A percentile compares a stretch with the other conserved stretches of the same genome.
Evolutionary conservation across 1,140 invertebrate genomes (phyloP).

Genomic region (Nebria ingens): DNA sequence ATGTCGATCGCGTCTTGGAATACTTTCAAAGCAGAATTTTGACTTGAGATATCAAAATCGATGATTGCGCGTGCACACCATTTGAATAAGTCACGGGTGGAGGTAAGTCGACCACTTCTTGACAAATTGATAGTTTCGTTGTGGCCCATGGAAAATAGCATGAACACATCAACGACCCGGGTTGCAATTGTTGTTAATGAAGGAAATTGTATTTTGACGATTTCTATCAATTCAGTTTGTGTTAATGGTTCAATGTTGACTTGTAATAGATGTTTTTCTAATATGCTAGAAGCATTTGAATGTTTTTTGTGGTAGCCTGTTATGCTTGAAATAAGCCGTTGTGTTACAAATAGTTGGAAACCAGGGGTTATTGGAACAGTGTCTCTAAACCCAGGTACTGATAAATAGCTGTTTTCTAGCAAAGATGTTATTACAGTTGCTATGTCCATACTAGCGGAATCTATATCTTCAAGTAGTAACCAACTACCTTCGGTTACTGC

Average conservation of each 20-base stretch:
- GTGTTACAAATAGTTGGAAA: conserved; percentile 87
- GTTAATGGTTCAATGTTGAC: conserved; percentile 74
- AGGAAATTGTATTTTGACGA: conserved; percentile 60
- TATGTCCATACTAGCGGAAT: conserved; percentile 86
- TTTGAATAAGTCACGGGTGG: conserved; percentile 85
- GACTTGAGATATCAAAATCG: conserved; percentile 63
- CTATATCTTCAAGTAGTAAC: conserved; percentile 93
- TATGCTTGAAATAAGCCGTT: conserved; percentile 51
- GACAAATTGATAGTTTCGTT: conserved; percentile 35
- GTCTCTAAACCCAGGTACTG: conserved; percentile 79
- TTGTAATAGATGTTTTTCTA: conserved; percentile 75
- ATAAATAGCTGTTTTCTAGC: conserved; percentile 71
- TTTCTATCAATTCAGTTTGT: conserved; percentile 55
- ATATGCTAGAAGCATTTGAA: conserved; percentile 48
- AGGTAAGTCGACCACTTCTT: conserved; percentile 51
- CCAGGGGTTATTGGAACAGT: conserved; percentile 63
- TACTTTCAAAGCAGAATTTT: conserved; percentile 63
- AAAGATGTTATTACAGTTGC: conserved; percentile 77
- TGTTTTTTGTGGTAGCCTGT: conserved; percentile 53
- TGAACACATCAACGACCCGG: conserved; percentile 75
- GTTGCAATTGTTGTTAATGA: conserved; percentile 59
- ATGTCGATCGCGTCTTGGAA: conserved; percentile 88
- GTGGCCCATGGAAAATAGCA: conserved; percentile 62
- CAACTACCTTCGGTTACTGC: conserved; percentile 82
- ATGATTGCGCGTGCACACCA: conserved; percentile 72